phyloP scores from a whole-genome alignment of 2,888 invertebrate genomes.

The Caenorhabditis sp. region DNA sequence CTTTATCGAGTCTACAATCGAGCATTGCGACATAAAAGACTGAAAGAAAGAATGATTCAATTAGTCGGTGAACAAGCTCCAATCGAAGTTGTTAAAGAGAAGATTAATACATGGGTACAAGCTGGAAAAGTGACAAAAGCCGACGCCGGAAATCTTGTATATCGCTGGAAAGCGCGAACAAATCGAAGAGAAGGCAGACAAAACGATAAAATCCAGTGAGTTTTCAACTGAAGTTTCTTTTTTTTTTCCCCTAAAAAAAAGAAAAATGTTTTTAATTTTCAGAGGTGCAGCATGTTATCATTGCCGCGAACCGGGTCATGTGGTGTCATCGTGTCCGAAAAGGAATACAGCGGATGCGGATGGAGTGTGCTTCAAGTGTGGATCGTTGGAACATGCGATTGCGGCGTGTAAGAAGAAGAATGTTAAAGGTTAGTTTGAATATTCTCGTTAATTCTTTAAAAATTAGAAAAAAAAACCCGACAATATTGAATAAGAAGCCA shows the following conservation, averaged over 20 bases:
- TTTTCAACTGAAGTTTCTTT: slow-evolving; percentile 10
- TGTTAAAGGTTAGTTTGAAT: slow-evolving; percentile 54
- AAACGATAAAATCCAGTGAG: slow-evolving; percentile 46
- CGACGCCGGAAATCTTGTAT: slow-evolving; percentile 41
- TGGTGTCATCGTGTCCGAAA: slow-evolving; percentile 83
- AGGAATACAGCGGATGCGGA: slow-evolving; percentile 54
- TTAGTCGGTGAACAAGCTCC: slow-evolving; percentile 22
- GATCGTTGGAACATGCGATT: slow-evolving; percentile 85
- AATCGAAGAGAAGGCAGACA: slow-evolving; percentile 46
- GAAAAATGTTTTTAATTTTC: slow-evolving; percentile 10
- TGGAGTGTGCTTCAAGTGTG: slow-evolving; percentile 87
- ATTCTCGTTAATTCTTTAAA: too few relatives aligned
- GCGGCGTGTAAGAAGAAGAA: slow-evolving; percentile 63
- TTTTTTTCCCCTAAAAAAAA: too few relatives aligned
- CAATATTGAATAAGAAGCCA: too few relatives aligned
- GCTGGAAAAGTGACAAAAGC: slow-evolving; percentile 27
- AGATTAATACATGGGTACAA: slow-evolving; percentile 16
- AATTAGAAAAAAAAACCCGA: too few relatives aligned
- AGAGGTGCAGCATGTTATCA: slow-evolving; percentile 77
- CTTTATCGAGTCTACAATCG: slow-evolving; percentile 35
- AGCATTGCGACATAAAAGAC: slow-evolving; percentile 30
- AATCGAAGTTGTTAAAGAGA: slow-evolving; percentile 32
- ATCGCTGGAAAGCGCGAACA: slow-evolving; percentile 55
- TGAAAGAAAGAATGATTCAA: slow-evolving; percentile 19
- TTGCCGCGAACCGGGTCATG: slow-evolving; percentile 83